These are phyloP conservation scores for Carassius carassius DNA, from an alignment of 2,113 vertebrate genomes.

Conservation along the genomic window DNA sequence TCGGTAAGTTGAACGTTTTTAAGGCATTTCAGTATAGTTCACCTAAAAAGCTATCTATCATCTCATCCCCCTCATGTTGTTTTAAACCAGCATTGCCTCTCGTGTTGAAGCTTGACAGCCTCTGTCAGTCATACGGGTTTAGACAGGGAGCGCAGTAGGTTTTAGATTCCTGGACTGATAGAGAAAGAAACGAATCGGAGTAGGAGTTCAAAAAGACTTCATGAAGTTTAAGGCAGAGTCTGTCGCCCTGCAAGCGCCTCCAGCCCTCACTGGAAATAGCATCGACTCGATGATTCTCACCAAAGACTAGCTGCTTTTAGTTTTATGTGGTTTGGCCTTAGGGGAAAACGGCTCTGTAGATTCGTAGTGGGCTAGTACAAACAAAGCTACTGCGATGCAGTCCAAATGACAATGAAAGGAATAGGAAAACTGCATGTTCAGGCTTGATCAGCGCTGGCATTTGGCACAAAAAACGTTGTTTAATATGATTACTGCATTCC, in stretches of 20 bases:
- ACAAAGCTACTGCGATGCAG: background rate
- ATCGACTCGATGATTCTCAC: background rate
- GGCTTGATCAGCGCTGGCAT: background rate
- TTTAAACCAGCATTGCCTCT: background rate
- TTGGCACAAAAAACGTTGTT: background rate
- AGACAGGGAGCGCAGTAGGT: background rate
- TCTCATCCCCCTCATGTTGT: background rate
- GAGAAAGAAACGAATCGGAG: background rate
- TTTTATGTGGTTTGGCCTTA: slow-evolving; percentile 20
- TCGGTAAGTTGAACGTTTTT: too few relatives aligned
- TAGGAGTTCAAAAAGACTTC: background rate
- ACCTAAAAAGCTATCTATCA: background rate
- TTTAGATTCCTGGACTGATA: background rate
- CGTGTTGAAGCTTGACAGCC: background rate
- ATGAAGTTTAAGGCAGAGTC: background rate
- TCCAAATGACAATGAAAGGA: background rate
- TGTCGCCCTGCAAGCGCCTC: background rate
- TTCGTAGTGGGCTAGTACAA: background rate
- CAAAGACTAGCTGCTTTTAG: background rate
- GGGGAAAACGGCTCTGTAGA: background rate
- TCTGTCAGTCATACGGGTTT: background rate
- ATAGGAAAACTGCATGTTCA: background rate
- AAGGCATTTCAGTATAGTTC: background rate
- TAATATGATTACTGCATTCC: background rate
- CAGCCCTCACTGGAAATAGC: background rate